Evolutionary conservation across 2,888 invertebrate genomes (phyloP), one percentile per base, ranked within the genome.

Genomic region (Latrodectus hesperus): DNA sequence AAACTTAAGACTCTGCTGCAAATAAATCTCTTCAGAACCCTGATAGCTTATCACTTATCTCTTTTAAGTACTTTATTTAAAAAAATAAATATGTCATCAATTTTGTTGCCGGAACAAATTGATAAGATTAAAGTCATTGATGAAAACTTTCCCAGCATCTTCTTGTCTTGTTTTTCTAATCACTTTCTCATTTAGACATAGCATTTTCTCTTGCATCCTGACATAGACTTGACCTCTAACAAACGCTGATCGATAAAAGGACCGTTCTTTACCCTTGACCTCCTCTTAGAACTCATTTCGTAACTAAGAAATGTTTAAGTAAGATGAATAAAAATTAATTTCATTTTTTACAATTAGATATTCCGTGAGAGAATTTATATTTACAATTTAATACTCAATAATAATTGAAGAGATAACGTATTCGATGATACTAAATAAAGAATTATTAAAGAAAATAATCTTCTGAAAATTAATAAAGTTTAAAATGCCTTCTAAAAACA

Each of bases 141-240:
- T 70, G 53, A 38, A 38, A 60, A 60, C 10, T 60, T 60, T n/a
- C 60, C 6, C 60, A 60, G n/a, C n/a, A 60, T 60, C 60, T 60
- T 11, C n/a, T 38, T 38, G 4, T 38, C 38, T 38, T 38, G 6
- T 9, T 72, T 51, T 22, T 12, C 51, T 80, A 49, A 60, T 80
- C 71, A 72, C 72, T 80, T 80, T 72, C 64, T 51, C 51, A n/a
- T 55, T 49, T n/a, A 38, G 60, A 55, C 78, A 14, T 26, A 52
- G 10, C 38, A 38, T 5, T 22, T 16, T 65, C 49, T 64, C 3
- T 55, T 53, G 53, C 67, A 70, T 16, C 67, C 70, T 70, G 71
- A 64, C 79, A 60, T 64, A 72, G 68, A 72, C 64, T 64, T 80
- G 79, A 80, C 79, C 79, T 80, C 79, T 80, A 72, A 72, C 79